These are phyloP conservation scores for Percopsis transmontana DNA, from an alignment of 2,113 vertebrate species.

Conservation along the genomic window DNA sequence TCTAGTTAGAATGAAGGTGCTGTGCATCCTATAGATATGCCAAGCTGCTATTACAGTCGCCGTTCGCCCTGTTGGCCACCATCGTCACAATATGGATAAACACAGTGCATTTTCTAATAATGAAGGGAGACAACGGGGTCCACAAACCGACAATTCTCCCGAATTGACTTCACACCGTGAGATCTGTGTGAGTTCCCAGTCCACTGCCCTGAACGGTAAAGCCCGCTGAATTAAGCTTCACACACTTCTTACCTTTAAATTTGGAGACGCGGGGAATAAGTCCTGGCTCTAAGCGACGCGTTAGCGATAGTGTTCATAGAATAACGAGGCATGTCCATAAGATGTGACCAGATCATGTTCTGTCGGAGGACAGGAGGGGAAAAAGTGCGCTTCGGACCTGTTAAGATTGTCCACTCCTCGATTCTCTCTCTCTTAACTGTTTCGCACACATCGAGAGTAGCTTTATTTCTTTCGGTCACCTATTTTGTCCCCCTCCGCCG, in stretches of 20 bases:
- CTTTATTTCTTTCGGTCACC: slow-evolving; percentile 55
- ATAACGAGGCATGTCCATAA: slow-evolving; percentile 96
- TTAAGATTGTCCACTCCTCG: slow-evolving; percentile 86
- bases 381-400: slow-evolving; percentile 90
- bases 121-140: slow-evolving; percentile 81
- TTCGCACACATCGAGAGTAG: slow-evolving; percentile 75
- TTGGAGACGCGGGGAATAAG: slow-evolving; percentile 83
- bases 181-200: slow-evolving; percentile 8
- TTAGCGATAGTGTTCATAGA: slow-evolving; percentile 91
- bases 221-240: slow-evolving; percentile 63
- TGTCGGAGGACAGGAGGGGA: slow-evolving; percentile 79
- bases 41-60: slow-evolving; percentile 69
- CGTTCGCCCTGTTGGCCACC: slow-evolving; percentile 76
- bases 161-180: slow-evolving; percentile 81
- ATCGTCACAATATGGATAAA: slow-evolving; percentile 89
- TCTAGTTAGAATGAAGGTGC: no score
- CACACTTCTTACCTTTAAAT: slow-evolving; percentile 90
- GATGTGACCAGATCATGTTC: slow-evolving; percentile 95
- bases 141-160: slow-evolving; percentile 63
- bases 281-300: slow-evolving; percentile 89
- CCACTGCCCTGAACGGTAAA: slow-evolving; percentile 34
- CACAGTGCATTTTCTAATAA: slow-evolving; percentile 89
- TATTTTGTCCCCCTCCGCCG: slow-evolving; percentile 61
- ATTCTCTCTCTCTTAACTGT: slow-evolving; percentile 81
- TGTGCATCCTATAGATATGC: background rate